Base-by-base conservation (phyloP, 2,113 vertebrate species). In the Alaudala cheleensis region DNA sequence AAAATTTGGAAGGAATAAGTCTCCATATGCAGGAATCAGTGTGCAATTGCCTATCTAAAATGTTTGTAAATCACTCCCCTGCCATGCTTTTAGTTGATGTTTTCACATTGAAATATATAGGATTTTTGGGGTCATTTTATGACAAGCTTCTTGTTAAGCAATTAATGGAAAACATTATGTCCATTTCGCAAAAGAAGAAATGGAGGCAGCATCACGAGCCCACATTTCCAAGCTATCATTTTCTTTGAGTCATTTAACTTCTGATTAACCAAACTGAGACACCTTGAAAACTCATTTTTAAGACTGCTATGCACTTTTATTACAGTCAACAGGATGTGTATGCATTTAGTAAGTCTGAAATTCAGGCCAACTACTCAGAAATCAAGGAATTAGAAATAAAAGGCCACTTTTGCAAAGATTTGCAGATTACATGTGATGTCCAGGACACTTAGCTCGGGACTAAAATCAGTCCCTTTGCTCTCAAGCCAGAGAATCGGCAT, bases 21-120 rank as follows among this genome's bases (percentile, higher is more conserved):
- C 93, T 93, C 96, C 86, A 95, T 93, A 91, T n/a, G 83, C 92
- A 97, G 92, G 78, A 90, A 91, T 95, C 61, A 47, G 33, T 89
- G 71, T 37, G 60, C 81, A 91, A 86, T 77, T 92, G 44, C 65
- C 58, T 57, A 69, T 58, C 58, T 92, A 50, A 91, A 91, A 74
- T 79, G 50, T 80, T 86, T 78, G 26, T 42, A 81, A 76, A 50
- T 50, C 25, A 77, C 26, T 86, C 8, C 7, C 49, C 29, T 76
- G 47, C 33, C 28, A 44, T 5, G 7, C n/a, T 92, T 94, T 90
- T 66, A 90, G 64, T 18, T 70, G 44, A 67, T 65, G 37, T 66
- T 70, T 95, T 93, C 66, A 60, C 15, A 49, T 86, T 86, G 60
- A 81, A 73, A 78, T 71, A 56, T 29, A 81, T 29, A 90, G 37